Conservation (phyloP, 2,113 vertebrate species). For the Melanerpes formicivorus region DNA sequence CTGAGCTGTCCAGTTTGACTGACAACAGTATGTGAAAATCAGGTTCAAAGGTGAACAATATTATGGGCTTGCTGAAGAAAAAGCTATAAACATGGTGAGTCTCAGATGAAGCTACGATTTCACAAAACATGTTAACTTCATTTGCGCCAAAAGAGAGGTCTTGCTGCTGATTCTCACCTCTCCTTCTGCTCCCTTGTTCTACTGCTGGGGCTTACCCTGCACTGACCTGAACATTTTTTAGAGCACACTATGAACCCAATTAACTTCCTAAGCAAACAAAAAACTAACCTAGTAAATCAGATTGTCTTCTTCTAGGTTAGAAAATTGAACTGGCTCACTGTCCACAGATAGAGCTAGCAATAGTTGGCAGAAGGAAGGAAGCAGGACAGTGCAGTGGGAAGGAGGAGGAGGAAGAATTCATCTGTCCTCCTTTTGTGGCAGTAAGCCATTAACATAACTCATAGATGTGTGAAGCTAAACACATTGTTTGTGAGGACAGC, state of each 20-base stretch:
- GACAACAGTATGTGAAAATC: not conserved
- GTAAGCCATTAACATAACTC: not conserved
- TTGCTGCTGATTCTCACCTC: not conserved
- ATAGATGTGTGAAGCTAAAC: not conserved
- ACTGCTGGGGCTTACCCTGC: not conserved
- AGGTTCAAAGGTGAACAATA: not conserved
- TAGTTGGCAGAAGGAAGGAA: not conserved
- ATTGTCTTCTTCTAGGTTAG: not conserved
- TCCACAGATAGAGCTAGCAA: not conserved
- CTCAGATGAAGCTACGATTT: not conserved
- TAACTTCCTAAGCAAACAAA: not conserved
- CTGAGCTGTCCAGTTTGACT: not conserved
- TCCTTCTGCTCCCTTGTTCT: not conserved
- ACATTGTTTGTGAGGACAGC: not conserved
- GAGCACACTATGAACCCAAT: not conserved
- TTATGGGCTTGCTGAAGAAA: not conserved
- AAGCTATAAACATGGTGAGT: not conserved
- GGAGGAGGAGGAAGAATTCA: not conserved
- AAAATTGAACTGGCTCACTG: not conserved
- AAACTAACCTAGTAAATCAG: not conserved
- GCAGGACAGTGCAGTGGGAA: not conserved
- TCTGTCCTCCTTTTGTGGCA: not conserved
- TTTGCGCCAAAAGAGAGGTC: not conserved
- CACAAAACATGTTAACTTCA: not conserved
- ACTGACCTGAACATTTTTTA: no score